These are phyloP conservation scores for Oreonectes daqikongensis DNA, from an alignment of 2,797 vertebrate species.

Conservation along the genomic window DNA sequence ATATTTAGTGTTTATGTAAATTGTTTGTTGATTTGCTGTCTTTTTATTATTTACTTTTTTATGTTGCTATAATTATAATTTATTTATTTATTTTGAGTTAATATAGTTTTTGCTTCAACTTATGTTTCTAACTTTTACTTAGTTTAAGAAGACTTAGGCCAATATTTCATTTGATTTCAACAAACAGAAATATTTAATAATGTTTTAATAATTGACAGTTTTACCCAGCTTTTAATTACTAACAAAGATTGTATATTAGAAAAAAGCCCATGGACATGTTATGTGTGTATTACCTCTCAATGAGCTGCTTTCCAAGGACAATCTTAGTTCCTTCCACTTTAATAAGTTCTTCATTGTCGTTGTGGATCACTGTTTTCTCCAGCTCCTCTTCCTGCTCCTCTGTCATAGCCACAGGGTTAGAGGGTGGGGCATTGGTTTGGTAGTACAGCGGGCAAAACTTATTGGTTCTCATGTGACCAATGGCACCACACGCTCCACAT, in stretches of 20 bases:
- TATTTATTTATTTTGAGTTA: no score
- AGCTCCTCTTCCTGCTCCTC: conserved; percentile 98
- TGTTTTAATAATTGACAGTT: not conserved
- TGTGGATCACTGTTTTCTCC: conserved; percentile 97
- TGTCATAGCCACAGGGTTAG: conserved; percentile 99
- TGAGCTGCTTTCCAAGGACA: conserved; percentile 95
- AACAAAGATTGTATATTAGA: not conserved
- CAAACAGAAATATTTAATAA: no score
- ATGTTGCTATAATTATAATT: no score
- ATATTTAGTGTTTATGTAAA: no score
- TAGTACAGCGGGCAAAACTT: conserved; percentile 99
- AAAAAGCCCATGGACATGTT: not conserved
- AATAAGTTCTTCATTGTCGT: conserved; percentile 98
- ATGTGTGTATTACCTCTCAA: conserved; percentile 85
- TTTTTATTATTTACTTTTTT: no score
- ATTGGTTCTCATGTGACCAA: conserved; percentile 99
- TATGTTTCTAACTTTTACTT: no score
- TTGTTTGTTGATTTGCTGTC: no score
- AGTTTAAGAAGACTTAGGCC: no score
- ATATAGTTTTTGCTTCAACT: no score
- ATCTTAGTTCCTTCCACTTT: conserved; percentile 99
- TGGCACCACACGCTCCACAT: conserved; percentile 97
- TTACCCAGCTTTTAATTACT: not conserved
- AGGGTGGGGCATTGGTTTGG: conserved; percentile 97
- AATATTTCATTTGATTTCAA: no score